phyloP scores from a whole-genome alignment of 1,140 invertebrate genomes.

The Augochlora pura region DNA sequence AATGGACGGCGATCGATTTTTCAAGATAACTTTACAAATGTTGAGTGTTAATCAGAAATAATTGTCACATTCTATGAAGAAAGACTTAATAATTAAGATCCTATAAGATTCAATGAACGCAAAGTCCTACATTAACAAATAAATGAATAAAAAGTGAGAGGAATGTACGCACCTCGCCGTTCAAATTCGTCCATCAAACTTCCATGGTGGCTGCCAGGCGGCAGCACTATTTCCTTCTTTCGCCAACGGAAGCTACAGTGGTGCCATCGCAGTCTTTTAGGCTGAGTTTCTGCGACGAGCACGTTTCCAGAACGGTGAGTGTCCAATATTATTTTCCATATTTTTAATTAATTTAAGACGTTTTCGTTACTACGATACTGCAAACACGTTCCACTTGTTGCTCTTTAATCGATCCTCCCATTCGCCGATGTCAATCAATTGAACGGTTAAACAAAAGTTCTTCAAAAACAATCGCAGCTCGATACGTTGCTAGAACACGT shows the following conservation, averaged over 20 bases:
- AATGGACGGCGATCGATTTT: too few relatives aligned
- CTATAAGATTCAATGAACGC: too few relatives aligned
- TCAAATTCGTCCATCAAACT: background rate
- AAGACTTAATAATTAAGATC: too few relatives aligned
- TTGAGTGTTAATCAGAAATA: too few relatives aligned
- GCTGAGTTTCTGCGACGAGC: constrained; percentile 45
- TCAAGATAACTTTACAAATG: too few relatives aligned
- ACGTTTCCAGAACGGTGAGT: constrained; percentile 64
- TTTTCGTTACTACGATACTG: background rate
- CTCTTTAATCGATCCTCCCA: background rate
- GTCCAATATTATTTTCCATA: constrained; percentile 17
- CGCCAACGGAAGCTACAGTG: constrained; percentile 35
- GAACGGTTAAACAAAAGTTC: constrained; percentile 56
- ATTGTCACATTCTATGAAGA: too few relatives aligned
- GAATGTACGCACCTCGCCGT: too few relatives aligned
- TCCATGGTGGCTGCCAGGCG: constrained; percentile 4
- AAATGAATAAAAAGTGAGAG: too few relatives aligned
- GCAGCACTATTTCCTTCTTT: background rate
- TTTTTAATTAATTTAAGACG: background rate
- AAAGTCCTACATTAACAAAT: too few relatives aligned
- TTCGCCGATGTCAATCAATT: background rate
- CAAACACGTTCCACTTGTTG: background rate
- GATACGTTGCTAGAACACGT: constrained; percentile 45
- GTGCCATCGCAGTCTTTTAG: constrained; percentile 43
- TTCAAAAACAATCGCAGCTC: constrained; percentile 55